phyloP scores from a whole-genome alignment of 2,797 vertebrate species.

The Anabas testudineus region DNA sequence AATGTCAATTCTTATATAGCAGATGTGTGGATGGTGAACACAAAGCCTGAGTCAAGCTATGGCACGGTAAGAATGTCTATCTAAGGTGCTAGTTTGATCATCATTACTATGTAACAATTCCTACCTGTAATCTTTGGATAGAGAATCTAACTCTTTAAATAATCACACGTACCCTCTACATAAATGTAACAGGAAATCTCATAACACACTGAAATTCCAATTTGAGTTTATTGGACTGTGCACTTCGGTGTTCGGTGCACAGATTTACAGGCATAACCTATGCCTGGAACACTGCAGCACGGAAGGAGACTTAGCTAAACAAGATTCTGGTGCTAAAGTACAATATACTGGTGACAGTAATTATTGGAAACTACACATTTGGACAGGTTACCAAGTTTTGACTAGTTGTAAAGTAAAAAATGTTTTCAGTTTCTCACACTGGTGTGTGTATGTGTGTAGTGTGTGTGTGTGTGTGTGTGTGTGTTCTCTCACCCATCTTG shows the following conservation, averaged over 20 bases:
- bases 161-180: constrained; percentile 17
- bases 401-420: constrained; percentile 49
- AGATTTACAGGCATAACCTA: constrained; percentile 20
- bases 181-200: constrained; percentile 39
- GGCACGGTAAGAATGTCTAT: neutral
- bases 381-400: constrained; percentile 43
- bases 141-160: constrained; percentile 24
- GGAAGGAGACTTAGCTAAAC: constrained; percentile 33
- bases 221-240: constrained; percentile 29
- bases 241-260: constrained; percentile 11
- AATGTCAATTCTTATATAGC: neutral
- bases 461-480: constrained; percentile 17
- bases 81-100: neutral
- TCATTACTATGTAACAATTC: neutral
- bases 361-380: constrained; percentile 48
- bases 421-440: constrained; percentile 36
- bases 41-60: neutral
- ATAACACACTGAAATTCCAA: constrained; percentile 20
- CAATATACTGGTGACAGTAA: constrained; percentile 28
- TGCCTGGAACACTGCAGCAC: constrained; percentile 36
- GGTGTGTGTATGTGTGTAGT: constrained; percentile 4
- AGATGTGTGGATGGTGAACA: no score
- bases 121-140: neutral
- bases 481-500: constrained; percentile 91
- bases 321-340: constrained; percentile 23